Base-by-base conservation (phyloP, 2,797 vertebrate genomes). In the Parotocinclus haroldoi region DNA sequence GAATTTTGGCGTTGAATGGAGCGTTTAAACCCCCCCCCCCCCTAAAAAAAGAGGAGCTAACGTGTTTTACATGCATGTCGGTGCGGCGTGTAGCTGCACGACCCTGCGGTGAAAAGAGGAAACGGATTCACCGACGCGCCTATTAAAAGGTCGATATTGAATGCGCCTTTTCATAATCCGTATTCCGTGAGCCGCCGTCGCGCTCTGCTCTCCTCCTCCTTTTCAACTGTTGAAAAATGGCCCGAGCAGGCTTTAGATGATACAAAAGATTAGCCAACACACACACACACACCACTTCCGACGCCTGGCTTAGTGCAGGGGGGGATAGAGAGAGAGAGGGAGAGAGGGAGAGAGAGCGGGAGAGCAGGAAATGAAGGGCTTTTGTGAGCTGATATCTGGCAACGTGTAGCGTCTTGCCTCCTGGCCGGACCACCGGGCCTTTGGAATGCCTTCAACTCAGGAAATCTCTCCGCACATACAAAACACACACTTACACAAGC, bases 341-440 rank as follows among this genome's bases (percentile, higher is more conserved):
- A 14, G 56, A 10, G 74, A 65, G 70, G 79, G 78, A 75, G 73
- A 72, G 85, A 78, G 82, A 82, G 79, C 75, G 74, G 75, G 85
- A 85, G 79, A 82, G 84, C 86, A 90, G 91, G 89, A 92, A 90
- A 90, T 91, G 89, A 91, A 87, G 83, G 88, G 82, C 87, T 89
- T 94, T 90, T 91, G 89, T 94, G 81, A 85, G 88, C 80, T 81
- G 90, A 90, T 92, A 91, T 90, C 87, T 92, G 80, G 76, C 91
- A 94, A 90, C 93, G 87, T 94, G 94, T 94, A 84, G 81, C 76
- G 88, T 94, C 94, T 91, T 93, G 94, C 90, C 89, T 89, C 75
- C 85, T 86, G 85, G 85, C 87, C 89, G 89, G 88, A 93, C 84
- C 89, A 91, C 86, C 88, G 72, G 88, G 89, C 87, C 88, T 86